phyloP scores from a whole-genome alignment of 2,888 invertebrate species.

The Archips xylosteana region DNA sequence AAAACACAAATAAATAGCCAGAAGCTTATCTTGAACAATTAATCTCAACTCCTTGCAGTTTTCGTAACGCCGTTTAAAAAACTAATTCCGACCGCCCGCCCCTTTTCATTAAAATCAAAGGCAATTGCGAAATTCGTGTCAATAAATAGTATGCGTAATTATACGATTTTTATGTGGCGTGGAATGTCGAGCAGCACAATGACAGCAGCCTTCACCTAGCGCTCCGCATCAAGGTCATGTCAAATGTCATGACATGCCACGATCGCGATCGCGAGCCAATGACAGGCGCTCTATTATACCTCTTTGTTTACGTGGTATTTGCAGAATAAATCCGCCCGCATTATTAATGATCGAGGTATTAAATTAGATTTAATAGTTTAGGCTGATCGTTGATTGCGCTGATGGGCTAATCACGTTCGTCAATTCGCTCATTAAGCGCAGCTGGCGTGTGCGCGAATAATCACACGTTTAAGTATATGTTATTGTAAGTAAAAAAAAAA shows the following conservation, averaged over 20 bases:
- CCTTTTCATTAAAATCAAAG: conserved; percentile 53
- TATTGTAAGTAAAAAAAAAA: no score
- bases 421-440: conserved; percentile 26
- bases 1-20: not conserved
- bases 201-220: conserved; percentile 51
- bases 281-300: conserved; percentile 4
- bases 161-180: conserved; percentile 23
- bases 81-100: conserved; percentile 46
- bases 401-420: conserved; percentile 35
- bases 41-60: conserved; percentile 49
- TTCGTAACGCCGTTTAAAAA: conserved; percentile 55
- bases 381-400: conserved; percentile 26
- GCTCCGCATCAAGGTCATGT: conserved; percentile 59
- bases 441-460: conserved; percentile 2
- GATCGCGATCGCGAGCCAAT: conserved; percentile 16
- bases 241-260: conserved; percentile 57
- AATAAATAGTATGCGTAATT: conserved; percentile 48
- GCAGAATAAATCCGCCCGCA: not conserved
- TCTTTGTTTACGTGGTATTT: conserved; percentile 27
- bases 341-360: conserved; percentile 18
- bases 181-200: conserved; percentile 43
- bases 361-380: conserved; percentile 39
- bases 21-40: conserved; percentile 30
- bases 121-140: conserved; percentile 48
- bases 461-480: not conserved